Percentiles rank a stretch among this genome's conserved stretches.
phyloP scores from a whole-genome alignment of 1,140 invertebrate species.

The Sweltsa coloradensis region DNA sequence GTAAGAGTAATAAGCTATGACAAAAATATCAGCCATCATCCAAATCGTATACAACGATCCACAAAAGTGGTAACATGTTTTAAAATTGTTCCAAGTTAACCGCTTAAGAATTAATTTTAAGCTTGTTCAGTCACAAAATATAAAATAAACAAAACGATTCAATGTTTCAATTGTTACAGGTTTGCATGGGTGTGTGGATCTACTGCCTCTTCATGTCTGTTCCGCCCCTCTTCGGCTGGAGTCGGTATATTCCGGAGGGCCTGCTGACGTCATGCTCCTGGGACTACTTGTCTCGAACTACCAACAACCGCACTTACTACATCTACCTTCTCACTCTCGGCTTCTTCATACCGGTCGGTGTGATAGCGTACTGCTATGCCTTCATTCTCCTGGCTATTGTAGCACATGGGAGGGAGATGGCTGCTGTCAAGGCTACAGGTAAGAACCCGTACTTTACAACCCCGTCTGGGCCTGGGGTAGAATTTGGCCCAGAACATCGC shows the following conservation, averaged over 20 bases:
- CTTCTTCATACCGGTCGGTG: conserved; percentile 34
- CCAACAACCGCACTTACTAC: conserved; percentile 32
- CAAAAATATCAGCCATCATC: no score
- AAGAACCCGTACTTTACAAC: no score
- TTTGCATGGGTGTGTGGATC: conserved; percentile 35
- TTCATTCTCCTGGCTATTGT: conserved; percentile 29
- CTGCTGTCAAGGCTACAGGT: conserved; percentile 16
- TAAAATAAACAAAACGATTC: no score
- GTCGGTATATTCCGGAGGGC: conserved; percentile 36
- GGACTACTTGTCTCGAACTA: conserved; percentile 35
- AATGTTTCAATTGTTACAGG: no score
- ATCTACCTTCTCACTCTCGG: conserved; percentile 35
- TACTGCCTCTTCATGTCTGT: conserved; percentile 32
- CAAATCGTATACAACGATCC: no score
- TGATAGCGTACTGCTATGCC: conserved; percentile 36
- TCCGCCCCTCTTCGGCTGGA: conserved; percentile 41
- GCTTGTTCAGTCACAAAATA: no score
- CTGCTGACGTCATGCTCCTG: conserved; percentile 41
- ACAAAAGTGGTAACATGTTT: no score
- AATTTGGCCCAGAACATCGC: no score
- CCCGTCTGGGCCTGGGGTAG: no score
- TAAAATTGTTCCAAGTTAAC: no score
- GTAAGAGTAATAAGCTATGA: no score
- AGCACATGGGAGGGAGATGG: conserved; percentile 33
- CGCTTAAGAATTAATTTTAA: no score